phyloP scores from a whole-genome alignment of 2,113 vertebrate species.

The Copsychus sechellarum region DNA sequence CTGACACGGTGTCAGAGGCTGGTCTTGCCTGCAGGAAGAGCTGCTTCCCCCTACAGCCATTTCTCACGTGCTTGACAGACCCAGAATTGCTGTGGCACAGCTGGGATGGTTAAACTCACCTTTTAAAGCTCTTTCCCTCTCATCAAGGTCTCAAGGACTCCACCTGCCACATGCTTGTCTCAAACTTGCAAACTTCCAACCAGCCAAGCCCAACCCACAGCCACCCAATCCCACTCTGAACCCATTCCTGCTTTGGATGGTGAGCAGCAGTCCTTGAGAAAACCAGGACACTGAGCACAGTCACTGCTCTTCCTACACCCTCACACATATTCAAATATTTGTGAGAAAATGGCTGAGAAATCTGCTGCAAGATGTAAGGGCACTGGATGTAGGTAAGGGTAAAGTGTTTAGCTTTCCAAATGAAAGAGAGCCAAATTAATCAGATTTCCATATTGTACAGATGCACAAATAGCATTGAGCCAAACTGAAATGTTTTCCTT shows the following conservation, averaged over 20 bases:
- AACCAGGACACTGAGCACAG: background rate
- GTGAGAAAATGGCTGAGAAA: background rate
- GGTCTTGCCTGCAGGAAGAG: background rate
- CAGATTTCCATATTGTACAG: background rate
- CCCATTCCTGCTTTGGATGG: background rate
- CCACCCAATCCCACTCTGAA: fast-evolving
- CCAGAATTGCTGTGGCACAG: background rate
- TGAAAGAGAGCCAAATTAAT: background rate
- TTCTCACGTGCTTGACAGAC: background rate
- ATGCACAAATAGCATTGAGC: background rate
- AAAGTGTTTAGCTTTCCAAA: background rate
- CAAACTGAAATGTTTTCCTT: background rate
- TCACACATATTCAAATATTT: background rate
- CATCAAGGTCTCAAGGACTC: background rate
- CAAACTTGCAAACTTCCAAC: too few species aligned
- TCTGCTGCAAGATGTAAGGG: background rate
- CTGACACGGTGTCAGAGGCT: background rate
- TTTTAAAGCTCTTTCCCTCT: background rate
- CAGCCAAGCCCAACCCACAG: background rate
- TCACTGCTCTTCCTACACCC: background rate
- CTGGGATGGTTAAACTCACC: background rate
- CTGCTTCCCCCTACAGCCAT: background rate
- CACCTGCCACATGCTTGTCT: background rate
- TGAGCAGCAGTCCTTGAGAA: background rate
- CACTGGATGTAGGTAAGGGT: background rate